These are phyloP conservation scores for Paguma larvata DNA, from an alignment of 2,797 vertebrate genomes.

Conservation along the genomic window DNA sequence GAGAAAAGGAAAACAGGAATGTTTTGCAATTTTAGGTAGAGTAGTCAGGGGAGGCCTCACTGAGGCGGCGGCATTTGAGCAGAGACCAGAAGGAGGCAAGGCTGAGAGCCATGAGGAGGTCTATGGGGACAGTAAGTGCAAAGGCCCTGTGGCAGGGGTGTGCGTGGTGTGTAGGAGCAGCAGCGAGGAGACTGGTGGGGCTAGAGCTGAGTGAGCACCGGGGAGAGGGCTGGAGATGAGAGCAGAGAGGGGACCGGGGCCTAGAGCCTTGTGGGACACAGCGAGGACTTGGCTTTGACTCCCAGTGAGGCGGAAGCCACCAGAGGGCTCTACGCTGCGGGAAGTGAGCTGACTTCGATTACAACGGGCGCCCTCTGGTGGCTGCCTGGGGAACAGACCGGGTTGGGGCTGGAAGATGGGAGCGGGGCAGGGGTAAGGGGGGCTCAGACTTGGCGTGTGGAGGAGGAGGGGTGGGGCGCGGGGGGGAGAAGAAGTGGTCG, in stretches of 20 bases:
- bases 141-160: neutral
- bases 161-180: neutral
- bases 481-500: neutral
- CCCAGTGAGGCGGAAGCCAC: neutral
- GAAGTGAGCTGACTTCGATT: fast-evolving
- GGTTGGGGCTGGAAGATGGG: neutral
- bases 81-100: neutral
- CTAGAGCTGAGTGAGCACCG: neutral
- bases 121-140: neutral
- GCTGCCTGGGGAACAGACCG: neutral
- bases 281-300: neutral
- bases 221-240: neutral
- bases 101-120: neutral
- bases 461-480: no score
- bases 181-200: neutral
- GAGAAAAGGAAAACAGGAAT: neutral
- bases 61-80: neutral
- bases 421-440: neutral
- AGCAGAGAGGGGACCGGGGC: no score
- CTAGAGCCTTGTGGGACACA: neutral
- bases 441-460: neutral
- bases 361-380: neutral
- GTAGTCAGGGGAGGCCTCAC: neutral
- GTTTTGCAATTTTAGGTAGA: neutral
- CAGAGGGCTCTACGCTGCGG: neutral